Evolutionary conservation across 2,797 vertebrate genomes (phyloP).

Genomic region (Rhodeus uyekii): DNA sequence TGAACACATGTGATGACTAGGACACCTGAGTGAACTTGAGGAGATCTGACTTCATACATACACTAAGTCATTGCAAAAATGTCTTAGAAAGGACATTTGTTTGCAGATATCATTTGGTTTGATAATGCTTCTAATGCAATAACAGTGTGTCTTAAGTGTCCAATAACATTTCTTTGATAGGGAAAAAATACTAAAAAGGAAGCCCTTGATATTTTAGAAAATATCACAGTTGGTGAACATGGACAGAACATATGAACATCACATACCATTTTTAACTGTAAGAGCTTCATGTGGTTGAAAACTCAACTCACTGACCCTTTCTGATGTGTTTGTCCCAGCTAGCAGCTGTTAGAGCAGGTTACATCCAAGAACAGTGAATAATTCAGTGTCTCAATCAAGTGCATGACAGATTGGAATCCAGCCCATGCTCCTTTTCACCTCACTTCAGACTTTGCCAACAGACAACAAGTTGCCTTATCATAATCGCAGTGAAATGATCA

Average conservation of each 20-base stretch:
- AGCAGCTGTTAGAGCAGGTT: slow-evolving; percentile 46
- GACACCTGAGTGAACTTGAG: not conserved
- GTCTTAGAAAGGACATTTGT: not conserved
- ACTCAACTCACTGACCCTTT: slow-evolving; percentile 43
- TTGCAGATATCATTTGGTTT: not conserved
- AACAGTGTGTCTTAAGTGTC: not conserved
- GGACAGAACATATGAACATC: slow-evolving; percentile 2
- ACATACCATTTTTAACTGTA: not conserved
- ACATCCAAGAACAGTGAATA: slow-evolving; percentile 48
- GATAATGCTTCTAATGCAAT: not conserved
- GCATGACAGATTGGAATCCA: slow-evolving; percentile 43
- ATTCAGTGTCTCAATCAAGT: slow-evolving; percentile 49
- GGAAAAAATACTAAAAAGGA: not conserved
- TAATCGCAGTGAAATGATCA: slow-evolving; percentile 34
- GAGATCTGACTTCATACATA: not conserved
- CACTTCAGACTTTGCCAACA: slow-evolving; percentile 43
- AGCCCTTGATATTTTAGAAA: not conserved
- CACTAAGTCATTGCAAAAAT: not conserved
- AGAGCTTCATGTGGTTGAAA: slow-evolving; percentile 16
- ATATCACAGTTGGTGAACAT: slow-evolving; percentile 7
- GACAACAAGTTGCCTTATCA: slow-evolving; percentile 43
- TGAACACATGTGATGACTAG: not conserved
- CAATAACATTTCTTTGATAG: not conserved
- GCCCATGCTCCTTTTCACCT: slow-evolving; percentile 43
- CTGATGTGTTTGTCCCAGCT: slow-evolving; percentile 25